Evolutionary conservation across 2,888 invertebrate genomes (phyloP), one percentile per base, ranked within the genome.

Genomic region (Tetropium fuscum): DNA sequence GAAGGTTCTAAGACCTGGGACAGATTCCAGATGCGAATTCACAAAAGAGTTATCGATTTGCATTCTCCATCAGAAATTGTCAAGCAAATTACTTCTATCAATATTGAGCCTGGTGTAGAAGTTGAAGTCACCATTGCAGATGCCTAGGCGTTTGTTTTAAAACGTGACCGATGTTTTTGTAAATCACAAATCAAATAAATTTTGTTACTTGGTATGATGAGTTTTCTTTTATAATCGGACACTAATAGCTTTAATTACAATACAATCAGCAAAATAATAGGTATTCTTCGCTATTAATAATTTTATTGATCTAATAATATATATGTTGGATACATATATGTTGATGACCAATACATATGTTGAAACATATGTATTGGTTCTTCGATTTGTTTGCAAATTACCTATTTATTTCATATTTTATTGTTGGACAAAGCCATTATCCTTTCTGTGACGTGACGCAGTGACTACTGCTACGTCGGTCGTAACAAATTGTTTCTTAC

Each of bases 1-100:
- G 99, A 99, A 84, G 99, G 99, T 84, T 98, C 98, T 68, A 99
- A 99, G 85, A 99, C 99, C 44, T 99, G 99, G 99, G 98, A 99
- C 87, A 87, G 97, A 63, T 83, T 79, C 73, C 89, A 93, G 84
- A 98, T 99, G 98, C 87, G 98, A 69, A 98, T 99, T 78, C 98
- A 99, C 87, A 99, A 99, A 84, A 87, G 99, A 68, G 95, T 99
- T 65, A 98, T 99, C 71, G 99, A 99, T 83, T 89, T 99, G 67
- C 97, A 98, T 85, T 97, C 97, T 1, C 96, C 98, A 13, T 97
- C 97, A 3, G 98, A 99, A 86, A 97, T 98, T 76, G 98, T 99
- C 56, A 98, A 98, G 84, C 97, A 99, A 84, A 99, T 99, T 84
- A 99, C 98, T 25, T 96, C 97, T 55, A 98, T 99, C 84, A 97